These are phyloP conservation scores for Pectinophora gossypiella DNA, from an alignment of 1,140 invertebrate genomes.

Conservation along the genomic window DNA sequence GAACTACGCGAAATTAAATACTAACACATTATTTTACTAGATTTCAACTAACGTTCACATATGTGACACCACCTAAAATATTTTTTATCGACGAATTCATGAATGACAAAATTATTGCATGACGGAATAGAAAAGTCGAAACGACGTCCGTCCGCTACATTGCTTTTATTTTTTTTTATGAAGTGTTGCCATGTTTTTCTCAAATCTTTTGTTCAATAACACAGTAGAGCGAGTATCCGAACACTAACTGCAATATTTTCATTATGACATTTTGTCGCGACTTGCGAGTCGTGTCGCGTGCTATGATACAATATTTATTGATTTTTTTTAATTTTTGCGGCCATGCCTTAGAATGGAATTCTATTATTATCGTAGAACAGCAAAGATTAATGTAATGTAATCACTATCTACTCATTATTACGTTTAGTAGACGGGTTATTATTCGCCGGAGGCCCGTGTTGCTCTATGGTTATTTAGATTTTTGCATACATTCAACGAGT, in stretches of 20 bases:
- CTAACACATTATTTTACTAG: conserved; percentile 68
- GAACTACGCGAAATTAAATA: conserved; percentile 56
- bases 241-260: background rate
- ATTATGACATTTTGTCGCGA: no score
- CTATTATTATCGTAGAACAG: no score
- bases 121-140: conserved; percentile 74
- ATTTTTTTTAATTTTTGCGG: no score
- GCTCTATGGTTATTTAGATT: no score
- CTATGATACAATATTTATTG: no score
- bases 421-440: no score
- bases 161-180: conserved; percentile 48
- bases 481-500: no score
- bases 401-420: no score
- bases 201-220: background rate
- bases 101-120: conserved; percentile 74
- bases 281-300: no score
- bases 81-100: conserved; percentile 68
- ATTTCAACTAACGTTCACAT: conserved; percentile 60
- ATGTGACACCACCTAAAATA: conserved; percentile 62
- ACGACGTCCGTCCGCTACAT: conserved; percentile 71
- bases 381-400: no score
- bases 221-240: background rate
- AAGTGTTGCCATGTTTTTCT: conserved; percentile 28
- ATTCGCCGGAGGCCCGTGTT: no score
- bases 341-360: no score